A percentile compares a stretch with the other conserved stretches of the same genome.
These are phyloP conservation scores for Prionailurus bengalensis DNA, from an alignment of 2,113 vertebrate genomes.

Conservation along the genomic window DNA sequence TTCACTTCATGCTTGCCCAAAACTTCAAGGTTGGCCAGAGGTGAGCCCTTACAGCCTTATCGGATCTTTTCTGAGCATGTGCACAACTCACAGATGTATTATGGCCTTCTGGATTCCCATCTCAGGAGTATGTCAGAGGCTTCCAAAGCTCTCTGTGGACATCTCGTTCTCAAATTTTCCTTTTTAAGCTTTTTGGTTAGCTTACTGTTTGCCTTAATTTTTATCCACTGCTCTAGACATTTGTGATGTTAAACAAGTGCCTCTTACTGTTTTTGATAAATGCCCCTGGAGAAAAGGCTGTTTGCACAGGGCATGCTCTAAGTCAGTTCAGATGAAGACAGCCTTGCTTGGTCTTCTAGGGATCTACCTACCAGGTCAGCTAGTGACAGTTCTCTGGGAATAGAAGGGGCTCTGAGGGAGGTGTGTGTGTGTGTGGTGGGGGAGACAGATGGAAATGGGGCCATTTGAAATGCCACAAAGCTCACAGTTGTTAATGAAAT, in stretches of 20 bases:
- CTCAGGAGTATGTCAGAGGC: neutral
- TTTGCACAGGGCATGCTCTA: neutral
- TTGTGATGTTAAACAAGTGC: neutral
- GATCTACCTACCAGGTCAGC: neutral
- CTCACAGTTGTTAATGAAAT: neutral
- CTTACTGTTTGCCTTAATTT: neutral
- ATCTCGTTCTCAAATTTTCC: neutral
- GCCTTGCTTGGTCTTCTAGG: neutral
- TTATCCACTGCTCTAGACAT: neutral
- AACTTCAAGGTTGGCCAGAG: neutral
- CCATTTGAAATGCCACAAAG: neutral
- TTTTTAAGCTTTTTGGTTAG: neutral
- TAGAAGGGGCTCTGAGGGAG: neutral
- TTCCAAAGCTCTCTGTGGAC: neutral
- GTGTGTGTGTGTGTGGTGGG: neutral
- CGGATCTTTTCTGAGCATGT: neutral
- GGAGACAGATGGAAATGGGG: neutral
- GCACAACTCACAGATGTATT: neutral
- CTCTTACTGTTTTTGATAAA: neutral
- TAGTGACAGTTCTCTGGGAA: neutral
- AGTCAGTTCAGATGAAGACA: neutral
- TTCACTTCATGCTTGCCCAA: neutral
- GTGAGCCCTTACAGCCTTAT: neutral
- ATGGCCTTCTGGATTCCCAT: neutral
- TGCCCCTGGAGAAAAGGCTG: neutral